A percentile compares a stretch with the other conserved stretches of the same genome.
Evolutionary conservation across 1,140 invertebrate species (phyloP).

Genomic region (Zaprionus kolodkinae): DNA sequence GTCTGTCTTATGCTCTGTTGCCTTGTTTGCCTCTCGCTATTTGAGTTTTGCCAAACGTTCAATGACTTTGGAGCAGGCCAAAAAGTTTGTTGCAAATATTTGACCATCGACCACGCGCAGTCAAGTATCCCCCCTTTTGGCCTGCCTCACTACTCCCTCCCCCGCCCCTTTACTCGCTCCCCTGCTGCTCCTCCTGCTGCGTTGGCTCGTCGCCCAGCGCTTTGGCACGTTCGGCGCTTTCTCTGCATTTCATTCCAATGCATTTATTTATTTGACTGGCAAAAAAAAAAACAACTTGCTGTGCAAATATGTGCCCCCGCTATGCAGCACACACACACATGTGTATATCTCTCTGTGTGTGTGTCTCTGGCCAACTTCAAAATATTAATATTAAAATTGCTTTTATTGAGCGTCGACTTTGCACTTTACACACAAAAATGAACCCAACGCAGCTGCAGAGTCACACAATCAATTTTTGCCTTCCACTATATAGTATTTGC

Average conservation of each 20-base stretch:
- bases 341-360: conserved; percentile 26
- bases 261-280: conserved; percentile 79
- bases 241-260: conserved; percentile 53
- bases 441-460: conserved; percentile 16
- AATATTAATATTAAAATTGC: conserved; percentile 75
- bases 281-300: conserved; percentile 30
- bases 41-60: conserved; percentile 73
- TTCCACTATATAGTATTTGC: conserved; percentile 7
- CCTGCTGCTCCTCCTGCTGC: not conserved
- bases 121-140: conserved; percentile 11
- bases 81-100: conserved; percentile 81
- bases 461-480: conserved; percentile 27
- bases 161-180: too few relatives aligned
- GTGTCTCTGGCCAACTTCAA: conserved; percentile 47
- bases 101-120: conserved; percentile 64
- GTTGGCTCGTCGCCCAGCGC: conserved; percentile 44
- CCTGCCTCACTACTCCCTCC: not conserved
- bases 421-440: conserved; percentile 13
- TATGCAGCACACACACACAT: conserved; percentile 26
- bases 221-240: conserved; percentile 50
- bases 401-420: conserved; percentile 59
- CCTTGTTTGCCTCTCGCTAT: conserved; percentile 32
- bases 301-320: conserved; percentile 50
- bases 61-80: conserved; percentile 68
- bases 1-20: not conserved